Conservation (phyloP, 2,113 vertebrate species). For the Glaucomys volans region DNA sequence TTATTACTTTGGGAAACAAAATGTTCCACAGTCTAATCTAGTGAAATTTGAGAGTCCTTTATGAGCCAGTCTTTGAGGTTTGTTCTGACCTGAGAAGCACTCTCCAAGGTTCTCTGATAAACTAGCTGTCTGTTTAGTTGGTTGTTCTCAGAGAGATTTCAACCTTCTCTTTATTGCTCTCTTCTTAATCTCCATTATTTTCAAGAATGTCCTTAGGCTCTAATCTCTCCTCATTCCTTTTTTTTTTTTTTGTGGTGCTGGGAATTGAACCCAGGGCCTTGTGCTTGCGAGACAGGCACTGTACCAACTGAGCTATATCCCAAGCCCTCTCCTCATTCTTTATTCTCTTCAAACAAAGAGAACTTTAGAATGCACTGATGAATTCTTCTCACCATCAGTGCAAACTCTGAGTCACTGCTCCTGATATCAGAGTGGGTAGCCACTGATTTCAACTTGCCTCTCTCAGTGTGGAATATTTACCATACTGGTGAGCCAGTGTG, state of each 20-base stretch:
- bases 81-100: neutral
- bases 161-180: neutral
- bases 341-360: neutral
- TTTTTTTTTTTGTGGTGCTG: too few relatives aligned
- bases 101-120: neutral
- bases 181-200: neutral
- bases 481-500: neutral
- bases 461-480: fast-evolving
- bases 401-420: neutral
- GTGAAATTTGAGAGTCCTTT: neutral
- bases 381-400: neutral
- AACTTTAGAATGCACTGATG: neutral
- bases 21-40: neutral
- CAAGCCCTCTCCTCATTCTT: neutral
- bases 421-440: too few relatives aligned
- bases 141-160: neutral
- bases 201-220: neutral
- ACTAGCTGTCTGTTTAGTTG: neutral
- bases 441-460: neutral
- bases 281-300: too few relatives aligned
- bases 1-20: neutral
- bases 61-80: neutral
- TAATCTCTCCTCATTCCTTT: neutral
- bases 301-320: too few relatives aligned
- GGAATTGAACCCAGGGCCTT: too few relatives aligned